A percentile compares a stretch with the other conserved stretches of the same genome.
phyloP scores from a whole-genome alignment of 1,140 invertebrate genomes.

The Berghia stephanieae region DNA sequence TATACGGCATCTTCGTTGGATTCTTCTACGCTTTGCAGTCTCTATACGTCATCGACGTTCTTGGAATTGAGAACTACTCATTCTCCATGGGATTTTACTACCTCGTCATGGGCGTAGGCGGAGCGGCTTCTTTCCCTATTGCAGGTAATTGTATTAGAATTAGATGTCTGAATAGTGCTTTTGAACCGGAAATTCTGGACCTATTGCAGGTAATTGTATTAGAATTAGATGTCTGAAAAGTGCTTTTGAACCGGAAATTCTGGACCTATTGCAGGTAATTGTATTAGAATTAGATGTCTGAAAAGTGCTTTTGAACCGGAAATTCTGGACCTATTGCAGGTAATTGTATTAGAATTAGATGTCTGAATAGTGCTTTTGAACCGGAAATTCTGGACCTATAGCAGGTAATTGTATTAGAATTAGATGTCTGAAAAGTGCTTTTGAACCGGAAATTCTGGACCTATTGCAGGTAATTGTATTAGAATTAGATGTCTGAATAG shows the following conservation, averaged over 20 bases:
- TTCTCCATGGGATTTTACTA: not conserved
- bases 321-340: not conserved
- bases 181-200: not conserved
- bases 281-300: too few species aligned
- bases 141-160: not conserved
- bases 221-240: not conserved
- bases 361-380: not conserved
- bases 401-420: not conserved
- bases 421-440: not conserved
- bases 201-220: not conserved
- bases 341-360: not conserved
- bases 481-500: not conserved
- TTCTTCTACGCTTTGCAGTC: not conserved
- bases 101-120: conserved; percentile 2
- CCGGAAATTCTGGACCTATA: not conserved
- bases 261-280: too few species aligned
- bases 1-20: not conserved
- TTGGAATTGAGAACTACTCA: not conserved
- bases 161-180: not conserved
- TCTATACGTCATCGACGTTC: not conserved
- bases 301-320: not conserved
- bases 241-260: not conserved
- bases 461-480: not conserved
- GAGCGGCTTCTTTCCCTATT: not conserved
- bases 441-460: not conserved